Base-by-base conservation (phyloP, 2,797 vertebrate genomes). In the Chiropotes sagulatus region DNA sequence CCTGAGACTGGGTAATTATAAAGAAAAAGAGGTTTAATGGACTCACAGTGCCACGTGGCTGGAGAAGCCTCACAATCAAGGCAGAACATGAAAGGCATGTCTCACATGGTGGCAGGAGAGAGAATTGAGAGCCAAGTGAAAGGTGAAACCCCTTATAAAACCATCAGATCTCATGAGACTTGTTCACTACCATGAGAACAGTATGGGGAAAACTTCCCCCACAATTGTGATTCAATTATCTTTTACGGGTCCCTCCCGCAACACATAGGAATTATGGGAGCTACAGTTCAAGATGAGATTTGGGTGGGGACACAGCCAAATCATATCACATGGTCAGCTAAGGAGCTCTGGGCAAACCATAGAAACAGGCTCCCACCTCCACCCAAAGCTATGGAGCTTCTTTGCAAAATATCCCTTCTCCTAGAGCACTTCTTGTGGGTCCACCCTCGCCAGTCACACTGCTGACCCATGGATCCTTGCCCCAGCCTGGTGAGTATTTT, bases 361-460 rank as follows among this genome's bases (percentile, higher is more conserved):
- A n/a, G 36, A 54, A 48, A 50, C 8, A 76, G 30, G 54, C 36
- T 33, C 20, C 30, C 33, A 5, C 15, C 57, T 93, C 44, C 1
- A 10, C 1, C 4, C 20, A 64, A 84, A 78, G 82, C 26, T 44
- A 3, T 24, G 26, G 48, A 76, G 28, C 8, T 39, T n/a, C 70
- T 78, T 75, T 36, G 46, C 15, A 73, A 80, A 90, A n/a, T 41
- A 30, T 17, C 4, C 0, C 2, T 13, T 46, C 48, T 70, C 54
- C 73, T 30, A 15, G 64, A 33, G 17, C 2, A n/a, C 30, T 87
- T 75, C 64, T 50, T 41, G 5, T 26, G 24, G 19, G 54, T 7
- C 78, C 30, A 15, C 9, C 33, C 1, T 0, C 0, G 48, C 28
- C 19, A 26, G 36, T 22, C 30, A 0, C 6, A 7, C 28, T n/a